These are phyloP conservation scores for Periphyllus acericola DNA, from an alignment of 2,888 invertebrate genomes.

Conservation along the genomic window DNA sequence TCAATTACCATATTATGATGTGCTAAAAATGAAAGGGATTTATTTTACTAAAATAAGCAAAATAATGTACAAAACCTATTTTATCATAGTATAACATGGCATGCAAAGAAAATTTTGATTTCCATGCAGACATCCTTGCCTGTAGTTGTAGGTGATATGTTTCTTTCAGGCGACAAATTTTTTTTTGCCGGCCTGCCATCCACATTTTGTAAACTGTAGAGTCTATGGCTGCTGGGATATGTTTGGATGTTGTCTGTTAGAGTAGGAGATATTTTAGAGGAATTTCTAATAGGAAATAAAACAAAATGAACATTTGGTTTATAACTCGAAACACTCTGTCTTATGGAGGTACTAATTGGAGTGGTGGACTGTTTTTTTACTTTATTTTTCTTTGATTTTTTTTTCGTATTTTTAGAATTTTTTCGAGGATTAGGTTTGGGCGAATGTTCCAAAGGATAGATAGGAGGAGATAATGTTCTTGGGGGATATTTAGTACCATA, in stretches of 20 bases:
- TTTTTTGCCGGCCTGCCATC: slow-evolving; percentile 56
- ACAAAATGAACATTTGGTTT: slow-evolving; percentile 60
- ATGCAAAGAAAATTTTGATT: slow-evolving; percentile 47
- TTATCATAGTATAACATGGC: slow-evolving; percentile 22
- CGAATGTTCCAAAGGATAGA: slow-evolving; percentile 63
- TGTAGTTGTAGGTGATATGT: slow-evolving; percentile 58
- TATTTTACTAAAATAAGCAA: slow-evolving; percentile 38
- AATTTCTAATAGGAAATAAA: slow-evolving; percentile 48
- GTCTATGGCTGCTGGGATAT: slow-evolving; percentile 58
- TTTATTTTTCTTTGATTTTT: slow-evolving; percentile 68
- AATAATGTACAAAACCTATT: slow-evolving; percentile 8
- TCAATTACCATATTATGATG: slow-evolving; percentile 25
- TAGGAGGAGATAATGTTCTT: slow-evolving; percentile 63
- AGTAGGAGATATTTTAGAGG: slow-evolving; percentile 54
- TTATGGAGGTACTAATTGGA: slow-evolving; percentile 65
- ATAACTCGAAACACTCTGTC: slow-evolving; percentile 41
- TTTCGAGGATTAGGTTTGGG: slow-evolving; percentile 62
- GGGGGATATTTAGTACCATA: slow-evolving; percentile 82
- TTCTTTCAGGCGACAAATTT: slow-evolving; percentile 59
- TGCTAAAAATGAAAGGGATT: slow-evolving; percentile 12
- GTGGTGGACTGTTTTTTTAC: slow-evolving; percentile 69
- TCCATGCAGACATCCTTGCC: slow-evolving; percentile 58
- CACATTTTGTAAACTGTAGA: slow-evolving; percentile 60
- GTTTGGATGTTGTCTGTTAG: slow-evolving; percentile 50
- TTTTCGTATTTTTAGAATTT: slow-evolving; percentile 69